Percentiles rank a stretch among this genome's conserved stretches.
Evolutionary conservation across 2,888 invertebrate species (phyloP).

Genomic region (Syrphus vitripennis): DNA sequence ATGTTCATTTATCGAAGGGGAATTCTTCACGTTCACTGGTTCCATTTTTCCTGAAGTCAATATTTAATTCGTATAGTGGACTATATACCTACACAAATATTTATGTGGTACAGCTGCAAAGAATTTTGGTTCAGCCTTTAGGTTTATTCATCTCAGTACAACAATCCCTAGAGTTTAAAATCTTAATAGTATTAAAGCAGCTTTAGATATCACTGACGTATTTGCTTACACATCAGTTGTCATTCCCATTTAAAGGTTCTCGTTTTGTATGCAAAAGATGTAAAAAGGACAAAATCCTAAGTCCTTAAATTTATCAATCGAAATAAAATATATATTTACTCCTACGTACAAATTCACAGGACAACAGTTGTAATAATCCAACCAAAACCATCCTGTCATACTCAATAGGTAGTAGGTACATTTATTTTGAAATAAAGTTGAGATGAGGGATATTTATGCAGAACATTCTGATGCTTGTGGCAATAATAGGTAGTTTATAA

Average conservation of each 20-base stretch:
- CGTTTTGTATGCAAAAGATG: conserved; percentile 6
- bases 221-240: conserved; percentile 14
- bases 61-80: no score
- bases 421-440: conserved; percentile 29
- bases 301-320: conserved; percentile 5
- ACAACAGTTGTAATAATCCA: not conserved
- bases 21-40: no score
- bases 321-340: conserved; percentile 14
- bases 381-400: not conserved
- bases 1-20: no score
- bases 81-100: no score
- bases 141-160: not conserved
- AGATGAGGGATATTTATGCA: conserved; percentile 36
- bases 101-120: no score
- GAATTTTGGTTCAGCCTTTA: not conserved
- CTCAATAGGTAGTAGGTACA: not conserved
- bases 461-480: conserved; percentile 60
- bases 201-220: not conserved
- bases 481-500: conserved; percentile 65
- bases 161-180: conserved; percentile 3
- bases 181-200: not conserved
- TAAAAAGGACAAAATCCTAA: conserved; percentile 2
- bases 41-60: no score
- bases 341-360: not conserved
- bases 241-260: not conserved